Evolutionary conservation across 1,140 invertebrate species (phyloP).

Genomic region (Mylabris phalerata): DNA sequence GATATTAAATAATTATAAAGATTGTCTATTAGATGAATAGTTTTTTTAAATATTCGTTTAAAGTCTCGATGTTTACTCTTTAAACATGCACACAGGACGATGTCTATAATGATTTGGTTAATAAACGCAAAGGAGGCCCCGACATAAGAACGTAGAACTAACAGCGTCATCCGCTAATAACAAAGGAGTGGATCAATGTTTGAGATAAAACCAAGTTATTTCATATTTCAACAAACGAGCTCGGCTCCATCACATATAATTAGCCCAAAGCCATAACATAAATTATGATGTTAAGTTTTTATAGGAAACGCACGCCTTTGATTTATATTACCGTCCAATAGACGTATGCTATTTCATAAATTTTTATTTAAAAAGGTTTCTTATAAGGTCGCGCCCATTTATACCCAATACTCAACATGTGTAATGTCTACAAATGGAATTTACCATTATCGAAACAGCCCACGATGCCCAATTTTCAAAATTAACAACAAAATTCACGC

Average conservation of each 20-base stretch:
- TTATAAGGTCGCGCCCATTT: slow-evolving; percentile 14
- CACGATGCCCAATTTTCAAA: neutral
- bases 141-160: slow-evolving; percentile 12
- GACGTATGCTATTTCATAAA: slow-evolving; percentile 18
- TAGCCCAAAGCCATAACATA: slow-evolving; percentile 37
- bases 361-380: slow-evolving; percentile 15
- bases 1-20: no score
- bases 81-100: neutral
- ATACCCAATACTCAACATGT: neutral
- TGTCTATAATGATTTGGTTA: slow-evolving; percentile 8
- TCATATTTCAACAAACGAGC: slow-evolving; percentile 40
- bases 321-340: slow-evolving; percentile 28
- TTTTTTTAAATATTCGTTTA: no score
- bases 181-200: slow-evolving; percentile 30
- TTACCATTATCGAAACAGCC: neutral
- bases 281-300: slow-evolving; percentile 40
- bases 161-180: slow-evolving; percentile 35
- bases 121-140: slow-evolving; percentile 13
- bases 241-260: slow-evolving; percentile 37
- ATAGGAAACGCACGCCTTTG: slow-evolving; percentile 33
- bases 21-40: no score
- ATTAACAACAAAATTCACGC: neutral
- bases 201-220: slow-evolving; percentile 35
- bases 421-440: slow-evolving; percentile 3
- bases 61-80: no score